Evolutionary conservation across 92 coral and sea anemone genomes (phyloP).

Genomic region (Epizoanthus rinbou): DNA sequence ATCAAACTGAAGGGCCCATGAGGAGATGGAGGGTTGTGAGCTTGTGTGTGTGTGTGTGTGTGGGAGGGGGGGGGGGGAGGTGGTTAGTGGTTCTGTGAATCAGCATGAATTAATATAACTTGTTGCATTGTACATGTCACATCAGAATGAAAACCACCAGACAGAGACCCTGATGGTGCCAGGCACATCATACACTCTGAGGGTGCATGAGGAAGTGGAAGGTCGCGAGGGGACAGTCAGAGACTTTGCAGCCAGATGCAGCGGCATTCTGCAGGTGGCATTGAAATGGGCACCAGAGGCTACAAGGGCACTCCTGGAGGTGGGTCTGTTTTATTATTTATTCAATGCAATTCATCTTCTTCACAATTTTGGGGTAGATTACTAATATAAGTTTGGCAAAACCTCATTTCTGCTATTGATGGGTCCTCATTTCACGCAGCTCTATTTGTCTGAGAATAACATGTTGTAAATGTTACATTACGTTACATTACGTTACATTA

Average conservation of each 20-base stretch:
- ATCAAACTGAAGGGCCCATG: too few relatives aligned
- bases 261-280: conserved; percentile 94
- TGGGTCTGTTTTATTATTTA: conserved; percentile 16
- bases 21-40: too few relatives aligned
- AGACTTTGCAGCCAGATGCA: conserved; percentile 97
- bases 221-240: conserved; percentile 96
- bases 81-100: not conserved
- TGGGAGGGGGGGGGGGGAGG: too few relatives aligned
- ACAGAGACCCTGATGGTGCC: conserved; percentile 75
- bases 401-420: too few relatives aligned
- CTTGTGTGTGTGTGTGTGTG: too few relatives aligned
- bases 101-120: not conserved
- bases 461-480: too few relatives aligned
- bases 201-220: conserved; percentile 91
- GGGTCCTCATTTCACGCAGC: too few relatives aligned
- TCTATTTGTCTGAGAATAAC: too few relatives aligned
- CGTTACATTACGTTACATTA: too few relatives aligned
- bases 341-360: too few relatives aligned
- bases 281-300: conserved; percentile 98
- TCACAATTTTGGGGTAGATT: too few relatives aligned
- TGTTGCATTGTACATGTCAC: not conserved
- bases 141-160: conserved; percentile 91
- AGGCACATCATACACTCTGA: conserved; percentile 74
- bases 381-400: too few relatives aligned
- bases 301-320: conserved; percentile 93